These are phyloP conservation scores for Anadara kagoshimensis DNA, from an alignment of 1,140 invertebrate species.

Conservation along the genomic window DNA sequence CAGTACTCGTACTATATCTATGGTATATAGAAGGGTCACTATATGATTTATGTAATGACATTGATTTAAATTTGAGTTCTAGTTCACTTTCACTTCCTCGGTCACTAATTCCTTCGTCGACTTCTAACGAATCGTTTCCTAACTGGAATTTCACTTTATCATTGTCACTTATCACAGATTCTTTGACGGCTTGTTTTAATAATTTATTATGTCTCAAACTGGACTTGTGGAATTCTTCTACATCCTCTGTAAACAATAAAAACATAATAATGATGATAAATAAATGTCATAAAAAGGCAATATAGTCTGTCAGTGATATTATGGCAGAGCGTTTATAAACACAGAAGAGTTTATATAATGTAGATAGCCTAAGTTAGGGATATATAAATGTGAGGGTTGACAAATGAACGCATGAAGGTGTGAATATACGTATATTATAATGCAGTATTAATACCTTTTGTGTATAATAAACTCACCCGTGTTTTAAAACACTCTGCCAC, in stretches of 20 bases:
- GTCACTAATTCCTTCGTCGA: slow-evolving; percentile 57
- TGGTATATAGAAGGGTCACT: slow-evolving; percentile 65
- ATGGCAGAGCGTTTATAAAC: too few species aligned
- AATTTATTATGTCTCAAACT: slow-evolving; percentile 37
- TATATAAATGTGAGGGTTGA: too few species aligned
- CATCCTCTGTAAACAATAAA: slow-evolving; percentile 37
- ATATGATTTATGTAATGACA: slow-evolving; percentile 54
- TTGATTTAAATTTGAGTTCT: slow-evolving; percentile 49
- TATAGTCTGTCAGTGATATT: too few species aligned
- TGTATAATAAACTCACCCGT: too few species aligned
- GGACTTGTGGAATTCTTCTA: slow-evolving; percentile 44
- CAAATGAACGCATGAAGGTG: too few species aligned
- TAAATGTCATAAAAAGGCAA: too few species aligned
- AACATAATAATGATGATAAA: neutral
- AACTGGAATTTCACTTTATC: slow-evolving; percentile 17
- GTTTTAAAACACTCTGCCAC: too few species aligned
- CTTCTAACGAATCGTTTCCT: slow-evolving; percentile 38
- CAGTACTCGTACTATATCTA: slow-evolving; percentile 40
- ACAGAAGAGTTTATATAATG: too few species aligned
- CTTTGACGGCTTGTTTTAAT: slow-evolving; percentile 20
- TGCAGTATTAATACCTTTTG: too few species aligned
- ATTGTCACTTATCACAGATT: slow-evolving; percentile 5
- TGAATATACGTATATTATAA: too few species aligned
- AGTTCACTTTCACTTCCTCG: slow-evolving; percentile 48
- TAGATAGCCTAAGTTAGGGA: too few species aligned